Base-by-base conservation (phyloP, 2,797 vertebrate species). In the Ceyx erithaca region DNA sequence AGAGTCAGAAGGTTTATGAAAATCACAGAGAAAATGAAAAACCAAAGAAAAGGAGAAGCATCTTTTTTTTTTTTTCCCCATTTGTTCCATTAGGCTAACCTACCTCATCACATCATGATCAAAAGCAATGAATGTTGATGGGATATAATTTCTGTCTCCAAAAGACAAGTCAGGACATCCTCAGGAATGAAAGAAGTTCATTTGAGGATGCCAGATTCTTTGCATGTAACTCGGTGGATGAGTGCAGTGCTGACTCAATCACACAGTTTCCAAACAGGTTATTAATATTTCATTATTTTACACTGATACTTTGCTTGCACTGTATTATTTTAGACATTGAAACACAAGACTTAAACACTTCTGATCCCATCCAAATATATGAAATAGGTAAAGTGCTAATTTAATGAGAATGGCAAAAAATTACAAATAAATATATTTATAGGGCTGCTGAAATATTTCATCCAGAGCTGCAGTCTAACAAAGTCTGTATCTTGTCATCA, bases 221-320 rank as follows among this genome's bases (percentile, higher is more conserved):
- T 84, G 43, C n/a, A 8, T 80, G 30, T 67, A 85, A 64, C 73
- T 89, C 59, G 64, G 25, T 55, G 62, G 66, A 85, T 94, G 72
- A 89, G 22, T 15, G n/a, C 43, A 77, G 21, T 4, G 1, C 72
- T 75, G 77, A 90, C 16, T 87, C 63, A 94, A 61, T 90, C 76
- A 83, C 13, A 31, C 13, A 49, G 62, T 91, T 88, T 81, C 82
- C 62, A 92, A 93, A 88, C 26, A 91, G 23, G 40, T 46, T 85
- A 85, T 85, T 92, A 82, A 62, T 77, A 92, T 96, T 92, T 96
- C 57, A 91, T 92, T 93, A 85, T 87, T 92, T 92, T 93, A 63
- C 46, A 58, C 46, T 33, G 21, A 13, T 73, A 22, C 13, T 75
- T 72, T 63, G 31, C 37, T 92, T 85, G 25, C 20, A 55, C 43